Conservation (phyloP, 1,140 invertebrate genomes). For the Holotrichia oblita region DNA sequence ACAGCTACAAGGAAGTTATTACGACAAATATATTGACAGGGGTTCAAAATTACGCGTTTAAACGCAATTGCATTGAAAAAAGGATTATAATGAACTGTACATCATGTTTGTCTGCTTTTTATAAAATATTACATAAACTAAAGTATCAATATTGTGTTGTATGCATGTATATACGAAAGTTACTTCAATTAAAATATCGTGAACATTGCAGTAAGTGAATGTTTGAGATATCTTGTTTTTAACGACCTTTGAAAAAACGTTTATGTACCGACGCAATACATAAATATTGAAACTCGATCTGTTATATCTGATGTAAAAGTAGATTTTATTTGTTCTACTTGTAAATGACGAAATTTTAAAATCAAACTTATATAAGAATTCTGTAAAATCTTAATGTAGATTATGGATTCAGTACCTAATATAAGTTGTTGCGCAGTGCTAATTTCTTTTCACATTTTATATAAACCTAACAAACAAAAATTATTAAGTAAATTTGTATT, state of each 20-base stretch:
- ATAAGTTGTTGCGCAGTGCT: no score
- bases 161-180: background rate
- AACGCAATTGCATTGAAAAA: background rate
- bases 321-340: conserved; percentile 8
- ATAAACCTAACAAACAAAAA: no score
- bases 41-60: no score
- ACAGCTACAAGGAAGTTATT: background rate
- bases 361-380: background rate
- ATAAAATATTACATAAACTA: background rate
- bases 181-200: background rate
- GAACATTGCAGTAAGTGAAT: background rate
- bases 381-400: background rate
- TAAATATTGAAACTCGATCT: background rate
- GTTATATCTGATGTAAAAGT: background rate
- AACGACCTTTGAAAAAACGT: background rate
- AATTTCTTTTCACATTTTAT: no score
- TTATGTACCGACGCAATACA: background rate
- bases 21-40: background rate
- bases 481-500: no score
- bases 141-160: background rate
- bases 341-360: background rate
- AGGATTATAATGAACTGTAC: background rate
- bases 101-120: background rate
- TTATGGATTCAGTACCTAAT: no score
- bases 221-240: background rate